phyloP scores from a whole-genome alignment of 2,797 vertebrate genomes.

The Cyclopterus lumpus region DNA sequence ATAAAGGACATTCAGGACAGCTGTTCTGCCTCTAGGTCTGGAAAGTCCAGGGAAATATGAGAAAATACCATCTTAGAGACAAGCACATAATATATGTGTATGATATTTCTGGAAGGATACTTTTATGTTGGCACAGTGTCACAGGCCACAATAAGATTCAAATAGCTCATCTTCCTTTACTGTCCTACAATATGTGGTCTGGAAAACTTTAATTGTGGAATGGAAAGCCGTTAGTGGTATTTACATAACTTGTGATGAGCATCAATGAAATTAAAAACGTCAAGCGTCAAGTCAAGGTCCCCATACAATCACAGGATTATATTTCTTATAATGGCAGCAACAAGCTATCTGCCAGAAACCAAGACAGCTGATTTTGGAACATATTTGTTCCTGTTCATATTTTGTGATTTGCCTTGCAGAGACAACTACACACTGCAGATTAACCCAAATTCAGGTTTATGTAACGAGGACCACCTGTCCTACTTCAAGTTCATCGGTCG shows the following conservation, averaged over 20 bases:
- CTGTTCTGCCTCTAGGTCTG: neutral
- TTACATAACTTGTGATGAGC: neutral
- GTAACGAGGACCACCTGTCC: constrained; percentile 97
- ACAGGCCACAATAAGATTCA: neutral
- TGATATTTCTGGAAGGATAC: constrained; percentile 1
- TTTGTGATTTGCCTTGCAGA: constrained; percentile 75
- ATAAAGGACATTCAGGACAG: neutral
- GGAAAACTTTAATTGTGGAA: constrained; percentile 1
- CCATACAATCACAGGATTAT: neutral
- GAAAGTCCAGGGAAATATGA: neutral
- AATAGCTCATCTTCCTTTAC: neutral
- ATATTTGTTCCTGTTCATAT: neutral
- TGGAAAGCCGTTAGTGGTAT: neutral
- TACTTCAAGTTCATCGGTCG: constrained; percentile 99
- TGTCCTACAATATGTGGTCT: neutral
- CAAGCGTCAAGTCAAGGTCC: neutral
- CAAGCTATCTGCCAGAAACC: neutral
- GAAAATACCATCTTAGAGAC: neutral
- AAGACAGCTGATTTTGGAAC: neutral
- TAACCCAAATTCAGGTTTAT: constrained; percentile 97
- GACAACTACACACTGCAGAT: constrained; percentile 99
- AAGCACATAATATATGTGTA: neutral
- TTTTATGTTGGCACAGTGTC: constrained; percentile 2
- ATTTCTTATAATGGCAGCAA: neutral
- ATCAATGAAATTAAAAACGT: neutral